Percentiles rank a stretch among this genome's conserved stretches.
phyloP scores from a whole-genome alignment of 2,888 invertebrate species.

The Dicyrtoma fusca region DNA sequence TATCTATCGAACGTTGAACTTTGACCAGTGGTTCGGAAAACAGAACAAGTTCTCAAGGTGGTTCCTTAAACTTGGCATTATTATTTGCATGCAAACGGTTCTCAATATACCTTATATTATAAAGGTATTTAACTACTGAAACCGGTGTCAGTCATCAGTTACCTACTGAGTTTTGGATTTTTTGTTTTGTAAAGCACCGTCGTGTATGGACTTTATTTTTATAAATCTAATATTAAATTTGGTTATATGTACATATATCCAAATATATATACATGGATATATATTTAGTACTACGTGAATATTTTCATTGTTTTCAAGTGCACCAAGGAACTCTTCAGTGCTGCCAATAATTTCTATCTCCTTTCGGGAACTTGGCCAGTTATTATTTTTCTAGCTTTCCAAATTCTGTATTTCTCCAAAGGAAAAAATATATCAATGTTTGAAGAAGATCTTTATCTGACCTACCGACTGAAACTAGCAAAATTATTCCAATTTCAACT shows the following conservation, averaged over 20 bases:
- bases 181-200: too few species aligned
- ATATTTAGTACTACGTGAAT: too few species aligned
- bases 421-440: not conserved
- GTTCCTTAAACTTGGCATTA: not conserved
- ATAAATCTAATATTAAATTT: too few species aligned
- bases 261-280: too few species aligned
- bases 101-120: not conserved
- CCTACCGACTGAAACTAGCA: not conserved
- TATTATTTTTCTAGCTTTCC: not conserved
- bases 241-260: too few species aligned
- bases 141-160: too few species aligned
- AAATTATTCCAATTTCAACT: conserved; percentile 8
- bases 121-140: not conserved
- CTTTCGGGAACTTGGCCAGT: not conserved
- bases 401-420: not conserved
- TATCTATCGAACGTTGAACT: not conserved
- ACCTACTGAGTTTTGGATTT: too few species aligned
- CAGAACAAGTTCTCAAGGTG: not conserved
- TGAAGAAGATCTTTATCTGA: conserved; percentile 9
- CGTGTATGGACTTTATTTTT: too few species aligned
- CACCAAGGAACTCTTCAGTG: too few species aligned
- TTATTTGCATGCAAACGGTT: not conserved
- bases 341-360: conserved; percentile 2
- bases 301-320: too few species aligned
- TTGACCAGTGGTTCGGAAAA: not conserved